A percentile compares a stretch with the other conserved stretches of the same genome.
Evolutionary conservation across 2,888 invertebrate species (phyloP).

Genomic region (Acholoe squamosa): DNA sequence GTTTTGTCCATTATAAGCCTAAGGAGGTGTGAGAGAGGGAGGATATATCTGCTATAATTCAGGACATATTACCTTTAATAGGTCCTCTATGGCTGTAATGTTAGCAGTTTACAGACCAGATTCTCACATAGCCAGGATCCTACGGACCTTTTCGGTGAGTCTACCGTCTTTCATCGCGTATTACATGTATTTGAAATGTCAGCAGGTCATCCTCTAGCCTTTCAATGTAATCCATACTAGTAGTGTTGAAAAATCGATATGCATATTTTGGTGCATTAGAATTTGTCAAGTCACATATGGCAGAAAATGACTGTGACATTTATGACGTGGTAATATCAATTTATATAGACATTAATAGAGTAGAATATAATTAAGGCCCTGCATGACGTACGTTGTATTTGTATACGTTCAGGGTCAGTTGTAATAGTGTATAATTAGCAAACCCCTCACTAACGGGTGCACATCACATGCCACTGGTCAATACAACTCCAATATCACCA

Average conservation of each 20-base stretch:
- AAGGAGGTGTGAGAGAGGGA: neutral
- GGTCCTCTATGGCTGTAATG: slow-evolving; percentile 15
- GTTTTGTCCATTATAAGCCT: neutral
- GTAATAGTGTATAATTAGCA: neutral
- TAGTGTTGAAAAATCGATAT: no score
- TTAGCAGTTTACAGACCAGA: neutral
- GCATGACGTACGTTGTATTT: no score
- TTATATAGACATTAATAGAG: no score
- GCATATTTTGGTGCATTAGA: no score
- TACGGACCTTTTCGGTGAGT: slow-evolving; percentile 37
- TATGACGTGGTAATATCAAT: no score
- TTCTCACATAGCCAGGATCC: neutral
- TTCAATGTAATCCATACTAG: no score
- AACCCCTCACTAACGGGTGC: neutral
- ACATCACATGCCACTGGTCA: neutral
- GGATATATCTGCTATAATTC: neutral
- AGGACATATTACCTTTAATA: neutral
- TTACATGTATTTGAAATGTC: no score
- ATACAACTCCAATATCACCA: neutral
- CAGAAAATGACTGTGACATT: no score
- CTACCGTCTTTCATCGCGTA: no score
- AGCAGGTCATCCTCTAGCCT: no score
- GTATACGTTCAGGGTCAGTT: neutral
- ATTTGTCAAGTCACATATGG: no score
- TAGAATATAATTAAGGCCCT: no score